phyloP scores from a whole-genome alignment of 2,113 vertebrate species.

The Cacatua alba region DNA sequence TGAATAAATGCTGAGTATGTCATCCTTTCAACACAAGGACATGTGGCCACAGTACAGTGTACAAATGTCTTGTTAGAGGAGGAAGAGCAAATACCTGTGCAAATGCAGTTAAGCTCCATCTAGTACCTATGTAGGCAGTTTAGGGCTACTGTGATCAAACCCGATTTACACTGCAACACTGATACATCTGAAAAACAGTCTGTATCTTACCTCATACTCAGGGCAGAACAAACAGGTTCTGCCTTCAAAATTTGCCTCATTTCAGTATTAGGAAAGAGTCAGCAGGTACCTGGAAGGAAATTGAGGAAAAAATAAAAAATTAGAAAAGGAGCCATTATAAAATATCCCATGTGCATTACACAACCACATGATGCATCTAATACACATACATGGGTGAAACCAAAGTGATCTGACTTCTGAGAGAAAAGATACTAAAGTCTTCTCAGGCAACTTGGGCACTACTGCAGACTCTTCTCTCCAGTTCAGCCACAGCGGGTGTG shows the following conservation, averaged over 20 bases:
- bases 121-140: background rate
- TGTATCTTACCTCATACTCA: background rate
- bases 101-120: background rate
- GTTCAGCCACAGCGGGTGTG: background rate
- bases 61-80: rapidly evolving
- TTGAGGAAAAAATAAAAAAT: background rate
- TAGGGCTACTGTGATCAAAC: background rate
- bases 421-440: background rate
- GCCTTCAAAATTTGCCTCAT: background rate
- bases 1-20: background rate
- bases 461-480: background rate
- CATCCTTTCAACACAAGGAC: background rate
- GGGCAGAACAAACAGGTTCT: background rate
- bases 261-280: background rate
- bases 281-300: background rate
- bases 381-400: background rate
- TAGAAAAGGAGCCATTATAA: background rate
- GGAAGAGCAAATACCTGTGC: background rate
- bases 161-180: background rate
- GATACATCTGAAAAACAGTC: background rate
- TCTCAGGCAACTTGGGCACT: background rate
- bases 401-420: background rate
- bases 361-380: background rate
- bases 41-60: background rate
- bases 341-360: background rate